Percentiles rank a stretch among this genome's conserved stretches.
Conservation (phyloP, 2,113 vertebrate genomes). For the Poeciliopsis prolifica region DNA sequence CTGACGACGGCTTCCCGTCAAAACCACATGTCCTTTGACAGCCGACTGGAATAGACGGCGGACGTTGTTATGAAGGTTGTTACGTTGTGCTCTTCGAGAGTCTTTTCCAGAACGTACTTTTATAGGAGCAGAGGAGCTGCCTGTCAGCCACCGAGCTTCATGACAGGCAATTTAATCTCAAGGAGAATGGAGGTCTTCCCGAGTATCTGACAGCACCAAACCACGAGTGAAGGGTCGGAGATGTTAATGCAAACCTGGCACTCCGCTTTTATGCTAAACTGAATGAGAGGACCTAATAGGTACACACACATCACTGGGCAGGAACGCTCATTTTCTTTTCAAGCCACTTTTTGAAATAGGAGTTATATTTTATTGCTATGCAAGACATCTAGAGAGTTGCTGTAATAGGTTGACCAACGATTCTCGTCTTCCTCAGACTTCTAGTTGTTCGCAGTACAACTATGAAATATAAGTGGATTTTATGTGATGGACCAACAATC, state of each 20-base stretch:
- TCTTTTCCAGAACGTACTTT: conserved; percentile 61
- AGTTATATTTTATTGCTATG: neutral
- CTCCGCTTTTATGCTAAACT: conserved; percentile 7
- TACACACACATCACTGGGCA: neutral
- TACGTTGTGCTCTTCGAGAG: conserved; percentile 49
- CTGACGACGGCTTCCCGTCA: conserved; percentile 40
- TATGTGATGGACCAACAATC: no score
- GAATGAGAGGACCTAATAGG: neutral
- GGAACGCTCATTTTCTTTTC: neutral
- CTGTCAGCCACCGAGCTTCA: conserved; percentile 59
- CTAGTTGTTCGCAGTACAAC: neutral
- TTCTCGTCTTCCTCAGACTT: neutral
- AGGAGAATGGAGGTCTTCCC: conserved; percentile 57
- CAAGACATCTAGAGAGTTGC: no score
- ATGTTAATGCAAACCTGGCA: conserved; percentile 2
- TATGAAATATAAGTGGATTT: no score
- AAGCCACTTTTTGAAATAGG: neutral
- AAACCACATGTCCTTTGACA: conserved; percentile 40
- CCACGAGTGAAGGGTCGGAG: conserved; percentile 1
- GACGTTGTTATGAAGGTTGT: conserved; percentile 65
- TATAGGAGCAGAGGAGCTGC: conserved; percentile 67
- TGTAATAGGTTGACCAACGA: neutral
- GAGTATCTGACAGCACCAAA: conserved; percentile 51
- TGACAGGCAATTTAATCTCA: conserved; percentile 75
- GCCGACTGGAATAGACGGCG: conserved; percentile 51